Conservation (phyloP, 2,888 invertebrate genomes). For the Aphidoletes aphidimyza region DNA sequence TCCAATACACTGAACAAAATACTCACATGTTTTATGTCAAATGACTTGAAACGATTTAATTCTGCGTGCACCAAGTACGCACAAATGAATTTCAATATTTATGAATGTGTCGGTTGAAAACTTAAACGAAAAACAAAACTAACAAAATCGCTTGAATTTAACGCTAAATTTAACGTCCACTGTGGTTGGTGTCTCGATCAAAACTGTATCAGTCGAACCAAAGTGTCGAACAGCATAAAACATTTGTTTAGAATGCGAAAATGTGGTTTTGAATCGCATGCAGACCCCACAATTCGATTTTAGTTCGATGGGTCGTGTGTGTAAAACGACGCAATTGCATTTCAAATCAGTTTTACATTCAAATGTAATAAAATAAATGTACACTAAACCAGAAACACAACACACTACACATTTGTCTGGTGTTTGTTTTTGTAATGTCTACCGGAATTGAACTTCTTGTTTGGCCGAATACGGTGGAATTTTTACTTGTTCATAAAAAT, state of each 20-base stretch:
- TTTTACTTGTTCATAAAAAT: too few species aligned
- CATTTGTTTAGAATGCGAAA: neutral
- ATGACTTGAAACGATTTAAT: neutral
- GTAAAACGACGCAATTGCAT: neutral
- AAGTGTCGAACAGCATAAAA: neutral
- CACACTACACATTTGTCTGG: too few species aligned
- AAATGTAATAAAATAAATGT: too few species aligned
- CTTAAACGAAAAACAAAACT: neutral
- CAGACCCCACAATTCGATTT: neutral
- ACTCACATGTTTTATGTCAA: neutral
- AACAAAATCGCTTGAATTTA: neutral
- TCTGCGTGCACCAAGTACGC: too few species aligned
- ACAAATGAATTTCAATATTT: too few species aligned
- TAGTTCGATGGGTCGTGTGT: neutral
- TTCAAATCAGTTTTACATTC: neutral
- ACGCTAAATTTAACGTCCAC: neutral
- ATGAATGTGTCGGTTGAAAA: too few species aligned
- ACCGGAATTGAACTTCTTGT: too few species aligned
- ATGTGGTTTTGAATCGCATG: too few species aligned
- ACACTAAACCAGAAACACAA: too few species aligned
- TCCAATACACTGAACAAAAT: neutral
- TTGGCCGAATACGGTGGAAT: too few species aligned
- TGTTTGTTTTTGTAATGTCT: too few species aligned
- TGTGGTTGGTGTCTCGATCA: neutral
- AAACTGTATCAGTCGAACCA: conserved; percentile 38